Base-by-base conservation (phyloP, 1,140 invertebrate genomes). In the Bicyclus anynana region DNA sequence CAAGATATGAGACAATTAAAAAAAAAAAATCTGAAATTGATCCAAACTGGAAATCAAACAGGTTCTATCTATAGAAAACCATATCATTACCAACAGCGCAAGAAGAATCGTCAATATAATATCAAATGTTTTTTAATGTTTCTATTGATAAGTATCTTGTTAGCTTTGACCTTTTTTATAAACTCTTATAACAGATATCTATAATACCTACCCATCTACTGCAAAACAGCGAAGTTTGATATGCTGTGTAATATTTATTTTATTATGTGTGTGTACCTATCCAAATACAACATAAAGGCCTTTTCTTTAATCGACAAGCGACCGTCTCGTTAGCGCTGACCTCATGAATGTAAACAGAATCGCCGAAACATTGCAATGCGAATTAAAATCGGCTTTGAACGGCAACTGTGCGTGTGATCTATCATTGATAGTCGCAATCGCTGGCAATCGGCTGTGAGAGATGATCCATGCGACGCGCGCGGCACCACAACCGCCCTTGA, bases 401-500 rank as follows among this genome's bases (percentile, higher is more conserved):
- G 40, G 40, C 20, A 52, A 58, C 27, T 47, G 49, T 52, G 49
- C 49, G 44, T 48, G 27, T 58, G 20, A 47, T 38, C 42, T 23
- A 40, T 44, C 17, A 46, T 53, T 33, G 48, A 61, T 47, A 47
- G 46, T 47, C 53, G 53, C 58, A 58, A 60, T 64, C 38, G 50
- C 47, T 55, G 35, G n/a, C n/a, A n/a, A n/a, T n/a, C n/a, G 40
- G 20, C 33, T 77, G 80, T 78, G 72, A 75, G 80, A 77, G 79
- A 66, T 65, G 62, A 80, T 78, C 78, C 77, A 86, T 83, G 83
- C 77, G 83, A 80, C 59, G 68, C 67, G 63, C 66, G 57, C 72
- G 62, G 50, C 62, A 50, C 71, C 74, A 70, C 83, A 80, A 80
- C 80, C 81, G 81, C 75, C 83, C 78, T 85, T 85, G 83, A 85